Conservation (phyloP, 2,888 invertebrate genomes). For the Protodeltote pygarga region DNA sequence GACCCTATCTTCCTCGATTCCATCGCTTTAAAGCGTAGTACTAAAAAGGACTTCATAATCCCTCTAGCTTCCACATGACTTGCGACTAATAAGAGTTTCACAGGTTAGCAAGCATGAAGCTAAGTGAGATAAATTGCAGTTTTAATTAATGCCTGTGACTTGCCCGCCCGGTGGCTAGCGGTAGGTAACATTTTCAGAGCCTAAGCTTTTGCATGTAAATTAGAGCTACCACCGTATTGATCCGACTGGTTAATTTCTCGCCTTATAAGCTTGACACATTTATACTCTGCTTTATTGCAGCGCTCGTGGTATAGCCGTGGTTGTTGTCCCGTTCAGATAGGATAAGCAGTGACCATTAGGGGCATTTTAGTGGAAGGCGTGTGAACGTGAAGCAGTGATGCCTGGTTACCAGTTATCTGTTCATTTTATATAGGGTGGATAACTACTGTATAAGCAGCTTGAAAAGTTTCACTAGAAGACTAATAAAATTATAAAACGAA, state of each 20-base stretch:
- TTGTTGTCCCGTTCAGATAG: too few relatives aligned
- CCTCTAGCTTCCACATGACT: conserved; percentile 21
- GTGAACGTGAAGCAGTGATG: too few relatives aligned
- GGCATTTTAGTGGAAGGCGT: too few relatives aligned
- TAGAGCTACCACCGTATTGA: conserved; percentile 53
- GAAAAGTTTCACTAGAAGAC: too few relatives aligned
- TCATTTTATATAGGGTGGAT: too few relatives aligned
- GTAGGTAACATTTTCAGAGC: conserved; percentile 56
- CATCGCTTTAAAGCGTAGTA: too few relatives aligned
- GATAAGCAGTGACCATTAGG: too few relatives aligned
- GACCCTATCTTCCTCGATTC: too few relatives aligned
- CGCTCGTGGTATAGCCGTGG: conserved; percentile 5
- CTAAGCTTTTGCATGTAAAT: conserved; percentile 68
- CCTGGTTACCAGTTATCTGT: too few relatives aligned
- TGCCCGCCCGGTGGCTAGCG: conserved; percentile 47
- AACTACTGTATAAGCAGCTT: too few relatives aligned
- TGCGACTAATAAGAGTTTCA: conserved; percentile 42
- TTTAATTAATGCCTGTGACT: conserved; percentile 65
- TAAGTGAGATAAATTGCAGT: conserved; percentile 70
- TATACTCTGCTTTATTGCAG: conserved; percentile 11
- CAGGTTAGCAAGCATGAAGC: conserved; percentile 45
- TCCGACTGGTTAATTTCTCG: conserved; percentile 46
- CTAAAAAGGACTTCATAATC: too few relatives aligned
- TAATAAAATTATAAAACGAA: too few relatives aligned
- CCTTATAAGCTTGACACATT: conserved; percentile 38